phyloP scores from a whole-genome alignment of 2,113 vertebrate species.

The Elaphurus davidianus region DNA sequence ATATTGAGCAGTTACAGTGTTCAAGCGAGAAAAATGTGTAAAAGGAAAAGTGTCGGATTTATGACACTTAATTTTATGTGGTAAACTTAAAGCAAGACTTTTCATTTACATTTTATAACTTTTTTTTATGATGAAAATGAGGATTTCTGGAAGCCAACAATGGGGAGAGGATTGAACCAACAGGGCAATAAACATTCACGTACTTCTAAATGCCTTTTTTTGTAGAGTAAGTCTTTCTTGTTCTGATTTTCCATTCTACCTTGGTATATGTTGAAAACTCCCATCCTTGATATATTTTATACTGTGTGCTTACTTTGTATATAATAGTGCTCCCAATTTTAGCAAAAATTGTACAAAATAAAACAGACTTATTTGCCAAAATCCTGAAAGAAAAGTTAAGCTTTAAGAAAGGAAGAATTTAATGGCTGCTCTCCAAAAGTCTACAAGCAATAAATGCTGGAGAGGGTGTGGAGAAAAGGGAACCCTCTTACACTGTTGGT shows the following conservation, averaged over 20 bases:
- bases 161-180: background rate
- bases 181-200: background rate
- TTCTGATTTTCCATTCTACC: background rate
- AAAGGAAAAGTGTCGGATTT: background rate
- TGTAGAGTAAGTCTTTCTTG: background rate
- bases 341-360: background rate
- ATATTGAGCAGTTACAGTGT: background rate
- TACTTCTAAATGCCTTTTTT: background rate
- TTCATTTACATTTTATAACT: background rate
- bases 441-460: too few species aligned
- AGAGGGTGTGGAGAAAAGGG: too few species aligned
- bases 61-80: constrained; percentile 3
- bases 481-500: too few species aligned
- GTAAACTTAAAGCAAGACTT: background rate
- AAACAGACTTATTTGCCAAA: background rate
- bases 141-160: background rate
- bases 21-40: background rate
- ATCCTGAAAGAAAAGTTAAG: background rate
- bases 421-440: background rate
- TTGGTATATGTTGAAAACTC: background rate
- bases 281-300: background rate
- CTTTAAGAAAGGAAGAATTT: background rate
- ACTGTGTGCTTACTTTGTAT: background rate
- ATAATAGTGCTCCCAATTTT: background rate
- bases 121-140: constrained; percentile 15